Percentiles rank a stretch among this genome's conserved stretches.
Evolutionary conservation across 2,113 vertebrate genomes (phyloP).

Genomic region (Varanus salvator): DNA sequence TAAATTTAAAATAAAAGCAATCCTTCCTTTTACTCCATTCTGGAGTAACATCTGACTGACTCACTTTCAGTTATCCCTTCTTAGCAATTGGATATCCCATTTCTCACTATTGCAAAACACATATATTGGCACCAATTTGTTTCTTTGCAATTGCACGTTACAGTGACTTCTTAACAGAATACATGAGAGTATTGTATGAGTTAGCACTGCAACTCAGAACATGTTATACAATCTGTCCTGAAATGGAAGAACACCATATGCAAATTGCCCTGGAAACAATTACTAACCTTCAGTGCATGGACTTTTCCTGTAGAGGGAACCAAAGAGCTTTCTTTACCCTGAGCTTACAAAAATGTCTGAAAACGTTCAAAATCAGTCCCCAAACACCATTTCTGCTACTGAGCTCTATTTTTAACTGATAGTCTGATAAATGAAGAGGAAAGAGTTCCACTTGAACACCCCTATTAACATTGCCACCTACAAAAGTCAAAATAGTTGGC

Average conservation of each 20-base stretch:
- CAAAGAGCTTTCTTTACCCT: constrained; percentile 20
- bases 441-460: neutral
- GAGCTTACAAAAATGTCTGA: neutral
- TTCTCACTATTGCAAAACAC: neutral
- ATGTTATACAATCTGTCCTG: neutral
- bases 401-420: neutral
- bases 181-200: neutral
- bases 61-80: neutral
- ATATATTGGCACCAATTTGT: neutral
- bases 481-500: neutral
- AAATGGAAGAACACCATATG: constrained; percentile 13
- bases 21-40: neutral
- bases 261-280: neutral
- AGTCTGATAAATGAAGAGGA: neutral
- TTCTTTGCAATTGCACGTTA: neutral
- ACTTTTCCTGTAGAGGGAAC: constrained; percentile 7
- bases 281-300: neutral
- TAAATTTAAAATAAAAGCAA: neutral
- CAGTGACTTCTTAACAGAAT: neutral
- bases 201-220: neutral
- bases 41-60: neutral
- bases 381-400: constrained; percentile 39
- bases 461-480: neutral
- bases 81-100: neutral
- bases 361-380: neutral